Evolutionary conservation across 2,888 invertebrate genomes (phyloP), one percentile per base, ranked within the genome.

Genomic region (Philaethria dido): DNA sequence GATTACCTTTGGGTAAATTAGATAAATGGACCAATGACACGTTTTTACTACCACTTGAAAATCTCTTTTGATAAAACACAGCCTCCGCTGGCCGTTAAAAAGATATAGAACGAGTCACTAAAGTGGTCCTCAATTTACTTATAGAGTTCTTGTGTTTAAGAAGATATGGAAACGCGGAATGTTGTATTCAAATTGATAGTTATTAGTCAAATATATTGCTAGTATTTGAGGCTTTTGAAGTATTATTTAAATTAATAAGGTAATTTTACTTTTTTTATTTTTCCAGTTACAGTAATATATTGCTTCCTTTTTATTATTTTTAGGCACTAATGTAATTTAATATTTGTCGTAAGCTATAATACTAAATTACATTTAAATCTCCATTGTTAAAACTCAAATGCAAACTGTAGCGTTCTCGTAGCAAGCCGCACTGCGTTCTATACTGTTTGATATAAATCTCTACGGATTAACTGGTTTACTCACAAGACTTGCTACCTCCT

Each of bases 361-460:
- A 45, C 5, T 45, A 8, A 45, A 25, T 45, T 45, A 39, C 16
- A 52, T 60, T 60, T 60, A 33, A 6, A 47, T 47, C 44, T 18
- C 14, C 20, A 16, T 61, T 25, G 54, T 66, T 61, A 54, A 61
- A 54, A 66, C 60, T 44, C 52, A 54, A 50, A 55, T 25, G 36
- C 59, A 66, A 64, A 57, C 68, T 72, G 77, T 77, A 77, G 75
- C 73, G 33, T 60, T 50, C 29, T 48, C 74, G 76, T 78, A 78
- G 77, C 74, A 69, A 73, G 57, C 85, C 83, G 84, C 84, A 83
- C 80, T 86, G 83, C 85, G 85, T 85, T 85, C 81, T 82, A 83
- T 84, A 83, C 85, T 80, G 78, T 80, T 78, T 81, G 80, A 80
- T 84, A 88, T 86, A 88, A 87, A 88, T 88, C 87, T 88, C 87